phyloP scores from a whole-genome alignment of 1,140 invertebrate species.

The honey bee (Apis mellifera) region DNA sequence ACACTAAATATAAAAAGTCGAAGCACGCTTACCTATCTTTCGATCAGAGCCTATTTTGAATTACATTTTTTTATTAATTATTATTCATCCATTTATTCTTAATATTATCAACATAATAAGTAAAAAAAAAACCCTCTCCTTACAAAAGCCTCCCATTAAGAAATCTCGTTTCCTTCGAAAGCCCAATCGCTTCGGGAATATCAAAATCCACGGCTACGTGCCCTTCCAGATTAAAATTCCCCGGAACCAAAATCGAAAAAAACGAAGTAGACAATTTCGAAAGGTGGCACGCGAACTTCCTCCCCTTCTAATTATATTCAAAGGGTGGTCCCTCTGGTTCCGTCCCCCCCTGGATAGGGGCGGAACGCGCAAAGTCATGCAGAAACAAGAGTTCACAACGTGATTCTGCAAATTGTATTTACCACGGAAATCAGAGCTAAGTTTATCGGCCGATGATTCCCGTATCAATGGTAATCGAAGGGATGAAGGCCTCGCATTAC shows the following conservation, averaged over 20 bases:
- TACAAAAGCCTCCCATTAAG: too few relatives aligned
- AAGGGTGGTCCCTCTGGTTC: too few relatives aligned
- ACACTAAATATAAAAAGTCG: too few relatives aligned
- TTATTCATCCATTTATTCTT: too few relatives aligned
- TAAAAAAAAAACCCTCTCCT: too few relatives aligned
- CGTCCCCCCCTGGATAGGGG: neutral
- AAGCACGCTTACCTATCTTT: too few relatives aligned
- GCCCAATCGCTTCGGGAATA: too few relatives aligned
- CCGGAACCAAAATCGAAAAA: neutral
- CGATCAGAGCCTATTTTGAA: too few relatives aligned
- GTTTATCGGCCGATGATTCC: constrained; percentile 7
- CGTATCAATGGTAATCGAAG: neutral
- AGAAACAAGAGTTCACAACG: neutral
- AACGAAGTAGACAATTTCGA: neutral
- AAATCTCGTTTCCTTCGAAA: too few relatives aligned
- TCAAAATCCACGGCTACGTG: too few relatives aligned
- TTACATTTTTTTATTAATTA: too few relatives aligned
- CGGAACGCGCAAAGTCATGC: neutral
- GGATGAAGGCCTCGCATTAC: neutral
- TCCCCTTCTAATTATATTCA: constrained; percentile 11
- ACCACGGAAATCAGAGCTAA: constrained; percentile 12
- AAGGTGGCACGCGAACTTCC: neutral
- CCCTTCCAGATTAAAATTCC: neutral
- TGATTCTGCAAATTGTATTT: constrained; percentile 35
- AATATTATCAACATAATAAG: too few relatives aligned